These are phyloP conservation scores for Clarias gariepinus DNA, from an alignment of 2,113 vertebrate species.

Conservation along the genomic window DNA sequence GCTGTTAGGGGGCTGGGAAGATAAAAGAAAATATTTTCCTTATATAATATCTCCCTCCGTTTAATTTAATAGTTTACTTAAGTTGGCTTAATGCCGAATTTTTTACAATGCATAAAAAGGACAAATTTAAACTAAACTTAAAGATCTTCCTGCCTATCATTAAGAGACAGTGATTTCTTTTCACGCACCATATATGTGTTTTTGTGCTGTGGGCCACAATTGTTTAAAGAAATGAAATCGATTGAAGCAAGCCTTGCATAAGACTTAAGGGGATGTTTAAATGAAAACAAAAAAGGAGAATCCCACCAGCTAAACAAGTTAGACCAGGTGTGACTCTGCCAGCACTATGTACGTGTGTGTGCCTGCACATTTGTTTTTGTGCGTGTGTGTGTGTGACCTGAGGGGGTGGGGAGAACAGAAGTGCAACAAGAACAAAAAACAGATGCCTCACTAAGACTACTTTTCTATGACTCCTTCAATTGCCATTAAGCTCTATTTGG, in stretches of 20 bases:
- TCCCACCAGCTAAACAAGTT: constrained; percentile 68
- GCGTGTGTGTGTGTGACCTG: constrained; percentile 1
- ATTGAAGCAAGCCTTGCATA: not conserved
- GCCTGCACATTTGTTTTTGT: not conserved
- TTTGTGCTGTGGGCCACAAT: not conserved
- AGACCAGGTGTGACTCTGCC: constrained; percentile 71
- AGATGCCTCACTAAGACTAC: constrained; percentile 64
- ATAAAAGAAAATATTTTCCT: not conserved
- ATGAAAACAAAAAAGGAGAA: constrained; percentile 50
- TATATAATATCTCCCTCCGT: not conserved
- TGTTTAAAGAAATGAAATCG: not conserved
- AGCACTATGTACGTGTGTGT: constrained; percentile 48
- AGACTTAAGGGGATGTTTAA: not conserved
- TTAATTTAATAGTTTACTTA: not conserved
- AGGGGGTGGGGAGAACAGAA: constrained; percentile 55
- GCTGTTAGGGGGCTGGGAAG: not conserved
- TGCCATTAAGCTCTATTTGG: constrained; percentile 42
- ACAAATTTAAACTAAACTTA: not conserved
- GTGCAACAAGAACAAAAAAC: constrained; percentile 65
- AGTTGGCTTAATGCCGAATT: not conserved
- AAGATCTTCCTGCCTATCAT: no score
- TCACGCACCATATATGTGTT: not conserved
- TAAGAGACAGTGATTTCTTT: not conserved
- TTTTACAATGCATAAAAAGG: not conserved
- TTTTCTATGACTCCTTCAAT: constrained; percentile 57